These are phyloP conservation scores for Diarsia dahlii DNA, from an alignment of 2,888 invertebrate species.

Conservation along the genomic window DNA sequence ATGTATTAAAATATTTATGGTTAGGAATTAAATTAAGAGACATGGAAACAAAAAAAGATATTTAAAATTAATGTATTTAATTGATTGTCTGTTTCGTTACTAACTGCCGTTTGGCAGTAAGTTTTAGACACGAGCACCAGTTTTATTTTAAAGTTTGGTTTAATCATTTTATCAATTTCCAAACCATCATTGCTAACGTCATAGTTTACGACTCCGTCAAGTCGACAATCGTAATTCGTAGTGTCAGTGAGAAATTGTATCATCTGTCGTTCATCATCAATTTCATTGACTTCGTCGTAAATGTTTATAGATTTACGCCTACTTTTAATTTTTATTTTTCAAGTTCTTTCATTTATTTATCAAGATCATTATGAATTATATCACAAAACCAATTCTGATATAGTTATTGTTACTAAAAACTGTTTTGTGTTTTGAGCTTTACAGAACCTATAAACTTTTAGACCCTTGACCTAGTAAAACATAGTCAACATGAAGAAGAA, in stretches of 20 bases:
- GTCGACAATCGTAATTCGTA: slow-evolving; percentile 1
- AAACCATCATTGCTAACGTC: slow-evolving; percentile 7
- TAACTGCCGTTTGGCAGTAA: neutral
- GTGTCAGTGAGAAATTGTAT: slow-evolving; percentile 23
- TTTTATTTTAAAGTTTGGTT: neutral
- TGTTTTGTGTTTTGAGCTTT: slow-evolving; percentile 28
- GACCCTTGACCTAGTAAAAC: slow-evolving; percentile 73
- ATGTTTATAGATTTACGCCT: slow-evolving; percentile 68
- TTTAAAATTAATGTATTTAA: neutral
- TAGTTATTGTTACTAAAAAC: slow-evolving; percentile 24
- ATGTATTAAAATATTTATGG: neutral
- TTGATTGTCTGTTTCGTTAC: neutral
- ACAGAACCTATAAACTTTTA: slow-evolving; percentile 58
- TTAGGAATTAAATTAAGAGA: neutral
- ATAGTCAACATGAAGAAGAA: slow-evolving; percentile 87
- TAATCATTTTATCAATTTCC: slow-evolving; percentile 4
- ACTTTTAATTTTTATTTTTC: slow-evolving; percentile 59
- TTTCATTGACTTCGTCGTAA: slow-evolving; percentile 60
- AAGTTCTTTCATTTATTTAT: slow-evolving; percentile 39
- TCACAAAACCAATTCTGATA: neutral
- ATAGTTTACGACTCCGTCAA: neutral
- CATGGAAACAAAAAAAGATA: neutral
- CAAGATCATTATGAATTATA: slow-evolving; percentile 11
- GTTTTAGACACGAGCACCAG: neutral
- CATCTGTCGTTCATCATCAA: slow-evolving; percentile 24